Conservation (phyloP, 2,888 invertebrate species). For the Netelia fuscicornis region DNA sequence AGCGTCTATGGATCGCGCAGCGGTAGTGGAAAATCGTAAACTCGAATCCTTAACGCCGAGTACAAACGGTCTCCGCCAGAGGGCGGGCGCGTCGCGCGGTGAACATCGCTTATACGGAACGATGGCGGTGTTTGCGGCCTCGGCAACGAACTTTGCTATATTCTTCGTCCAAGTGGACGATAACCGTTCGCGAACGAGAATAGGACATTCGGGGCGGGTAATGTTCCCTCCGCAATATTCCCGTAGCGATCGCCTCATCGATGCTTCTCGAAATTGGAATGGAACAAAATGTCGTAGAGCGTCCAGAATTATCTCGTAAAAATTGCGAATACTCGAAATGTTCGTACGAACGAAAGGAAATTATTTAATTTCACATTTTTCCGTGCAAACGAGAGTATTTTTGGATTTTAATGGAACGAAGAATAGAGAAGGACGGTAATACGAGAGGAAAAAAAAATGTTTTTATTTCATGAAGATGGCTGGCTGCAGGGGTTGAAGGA, state of each 20-base stretch:
- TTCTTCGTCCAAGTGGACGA: slow-evolving; percentile 27
- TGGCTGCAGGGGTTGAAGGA: neutral
- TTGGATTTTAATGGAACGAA: neutral
- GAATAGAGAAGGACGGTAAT: neutral
- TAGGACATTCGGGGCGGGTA: slow-evolving; percentile 19
- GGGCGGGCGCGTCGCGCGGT: slow-evolving; percentile 9
- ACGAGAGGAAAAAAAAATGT: slow-evolving; percentile 10
- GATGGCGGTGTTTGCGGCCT: neutral
- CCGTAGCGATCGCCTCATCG: slow-evolving; percentile 7
- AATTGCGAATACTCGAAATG: slow-evolving; percentile 5
- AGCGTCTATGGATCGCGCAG: neutral
- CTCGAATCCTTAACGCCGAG: slow-evolving; percentile 12
- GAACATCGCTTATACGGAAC: neutral
- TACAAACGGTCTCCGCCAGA: slow-evolving; percentile 36
- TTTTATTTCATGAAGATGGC: slow-evolving; percentile 29
- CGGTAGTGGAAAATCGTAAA: slow-evolving; percentile 22
- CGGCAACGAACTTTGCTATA: slow-evolving; percentile 29
- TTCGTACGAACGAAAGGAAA: neutral
- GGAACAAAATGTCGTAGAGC: slow-evolving; percentile 19
- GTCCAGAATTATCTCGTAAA: neutral
- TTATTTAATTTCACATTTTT: neutral
- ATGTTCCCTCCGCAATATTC: slow-evolving; percentile 25
- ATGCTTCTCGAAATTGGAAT: slow-evolving; percentile 43
- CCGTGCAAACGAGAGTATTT: neutral
- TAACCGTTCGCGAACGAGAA: slow-evolving; percentile 49